Evolutionary conservation across 1,140 invertebrate genomes (phyloP), one percentile per base, ranked within the genome.

Genomic region (Drosophila willistoni): DNA sequence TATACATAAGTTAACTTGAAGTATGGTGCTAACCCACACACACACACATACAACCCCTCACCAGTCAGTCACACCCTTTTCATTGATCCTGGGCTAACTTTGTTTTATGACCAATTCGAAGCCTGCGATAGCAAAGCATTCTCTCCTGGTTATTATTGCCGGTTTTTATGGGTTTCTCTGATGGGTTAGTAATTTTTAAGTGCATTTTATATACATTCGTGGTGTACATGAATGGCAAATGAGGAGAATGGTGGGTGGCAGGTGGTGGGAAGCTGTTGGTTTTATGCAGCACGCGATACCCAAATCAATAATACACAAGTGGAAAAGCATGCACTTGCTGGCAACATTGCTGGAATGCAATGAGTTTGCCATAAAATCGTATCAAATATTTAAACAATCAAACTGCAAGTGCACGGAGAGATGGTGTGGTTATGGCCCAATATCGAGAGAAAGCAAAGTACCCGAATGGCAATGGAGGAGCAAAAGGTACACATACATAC

Each of bases 311-410:
- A 77, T 70, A 73, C 44, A 71, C 29, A 75, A 55, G 22, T 47
- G 55, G 25, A 22, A 39, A n/a, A 41, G 3, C n/a, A 29, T 25
- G 54, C 14, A 44, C 34, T 55, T 44, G 59, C 51, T 44, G 36
- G 39, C 57, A 41, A 59, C 63, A 57, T 78, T 78, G 64, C 36
- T 17, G 63, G 55, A 68, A 19, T 39, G 57, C 60, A 71, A 51
- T 64, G 68, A 59, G 57, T 68, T 57, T 68, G 73, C 84, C 71
- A 80, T 83, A 72, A 72, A 73, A 83, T 72, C 60, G 51, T 71
- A 83, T 89, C 59, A 87, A 87, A 80, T 89, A 87, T 87, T 89
- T 79, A 89, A 86, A 83, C 84, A 87, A 87, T 87, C 73, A 73
- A 83, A 71, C 84, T 77, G 73, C 62, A 63, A 61, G 57, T 71